phyloP scores from a whole-genome alignment of 2,797 vertebrate genomes.

The Rhinella marina region DNA sequence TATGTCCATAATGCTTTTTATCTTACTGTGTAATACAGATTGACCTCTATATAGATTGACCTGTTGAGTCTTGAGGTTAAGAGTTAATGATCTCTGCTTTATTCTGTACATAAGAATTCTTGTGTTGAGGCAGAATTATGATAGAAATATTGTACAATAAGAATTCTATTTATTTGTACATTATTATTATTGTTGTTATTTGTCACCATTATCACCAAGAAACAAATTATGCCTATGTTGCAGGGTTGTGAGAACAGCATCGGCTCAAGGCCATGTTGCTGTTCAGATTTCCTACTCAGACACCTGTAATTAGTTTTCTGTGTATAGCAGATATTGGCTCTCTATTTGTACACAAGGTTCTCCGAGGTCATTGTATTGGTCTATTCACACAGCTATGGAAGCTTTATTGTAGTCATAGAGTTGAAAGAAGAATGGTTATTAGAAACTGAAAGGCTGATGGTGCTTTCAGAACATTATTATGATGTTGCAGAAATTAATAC shows the following conservation, averaged over 20 bases:
- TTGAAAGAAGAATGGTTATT: background rate
- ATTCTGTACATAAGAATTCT: background rate
- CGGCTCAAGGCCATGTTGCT: background rate
- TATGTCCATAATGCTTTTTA: background rate
- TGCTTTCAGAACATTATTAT: background rate
- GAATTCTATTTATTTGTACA: conserved; percentile 9
- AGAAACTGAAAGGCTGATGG: conserved; percentile 7
- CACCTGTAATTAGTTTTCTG: conserved; percentile 34
- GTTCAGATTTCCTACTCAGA: conserved; percentile 21
- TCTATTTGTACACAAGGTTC: conserved; percentile 12
- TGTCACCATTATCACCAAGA: background rate
- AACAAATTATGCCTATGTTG: conserved; percentile 29
- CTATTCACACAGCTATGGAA: background rate
- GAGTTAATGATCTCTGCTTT: background rate
- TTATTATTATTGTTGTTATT: conserved; percentile 35
- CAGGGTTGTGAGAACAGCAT: conserved; percentile 27
- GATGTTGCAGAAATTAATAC: background rate
- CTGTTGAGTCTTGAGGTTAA: background rate
- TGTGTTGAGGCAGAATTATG: background rate
- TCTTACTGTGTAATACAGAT: background rate
- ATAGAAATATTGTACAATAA: background rate
- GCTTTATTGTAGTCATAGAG: background rate
- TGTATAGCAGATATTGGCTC: conserved; percentile 17
- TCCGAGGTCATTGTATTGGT: conserved; percentile 4
- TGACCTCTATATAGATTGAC: background rate